phyloP scores from a whole-genome alignment of 2,888 invertebrate genomes.

The Apotomis capreana region DNA sequence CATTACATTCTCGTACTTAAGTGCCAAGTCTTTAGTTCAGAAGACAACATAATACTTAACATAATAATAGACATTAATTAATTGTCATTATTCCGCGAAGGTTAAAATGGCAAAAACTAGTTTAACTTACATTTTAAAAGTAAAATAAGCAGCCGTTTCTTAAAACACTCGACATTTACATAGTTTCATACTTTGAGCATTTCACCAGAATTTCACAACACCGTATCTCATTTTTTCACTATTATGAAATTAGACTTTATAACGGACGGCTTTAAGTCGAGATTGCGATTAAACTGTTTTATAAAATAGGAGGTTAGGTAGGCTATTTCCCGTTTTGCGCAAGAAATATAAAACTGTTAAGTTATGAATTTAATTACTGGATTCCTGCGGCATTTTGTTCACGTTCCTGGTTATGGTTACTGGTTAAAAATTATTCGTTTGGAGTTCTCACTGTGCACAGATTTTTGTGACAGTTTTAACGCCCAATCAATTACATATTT shows the following conservation, averaged over 20 bases:
- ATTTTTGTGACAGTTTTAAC: background rate
- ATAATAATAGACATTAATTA: background rate
- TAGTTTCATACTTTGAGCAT: slow-evolving; percentile 9
- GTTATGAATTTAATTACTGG: slow-evolving; percentile 31
- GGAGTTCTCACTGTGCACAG: background rate
- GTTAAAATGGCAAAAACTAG: background rate
- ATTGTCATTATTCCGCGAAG: background rate
- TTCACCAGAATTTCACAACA: background rate
- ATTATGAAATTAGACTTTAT: background rate
- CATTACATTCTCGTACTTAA: no score
- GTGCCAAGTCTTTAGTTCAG: no score
- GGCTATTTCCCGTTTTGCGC: background rate
- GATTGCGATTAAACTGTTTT: background rate
- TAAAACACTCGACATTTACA: slow-evolving; percentile 18
- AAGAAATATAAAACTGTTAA: slow-evolving; percentile 32
- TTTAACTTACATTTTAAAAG: slow-evolving; percentile 24
- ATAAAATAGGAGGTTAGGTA: slow-evolving; percentile 1
- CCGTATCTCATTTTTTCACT: no score
- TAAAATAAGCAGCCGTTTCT: slow-evolving; percentile 13
- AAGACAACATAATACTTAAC: background rate
- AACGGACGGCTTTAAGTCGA: background rate
- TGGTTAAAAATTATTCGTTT: background rate
- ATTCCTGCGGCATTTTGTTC: slow-evolving; percentile 18
- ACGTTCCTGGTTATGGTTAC: background rate
- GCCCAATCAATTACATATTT: background rate